Evolutionary conservation across 2,113 vertebrate genomes (phyloP).

Genomic region (Hypomesus transpacificus): DNA sequence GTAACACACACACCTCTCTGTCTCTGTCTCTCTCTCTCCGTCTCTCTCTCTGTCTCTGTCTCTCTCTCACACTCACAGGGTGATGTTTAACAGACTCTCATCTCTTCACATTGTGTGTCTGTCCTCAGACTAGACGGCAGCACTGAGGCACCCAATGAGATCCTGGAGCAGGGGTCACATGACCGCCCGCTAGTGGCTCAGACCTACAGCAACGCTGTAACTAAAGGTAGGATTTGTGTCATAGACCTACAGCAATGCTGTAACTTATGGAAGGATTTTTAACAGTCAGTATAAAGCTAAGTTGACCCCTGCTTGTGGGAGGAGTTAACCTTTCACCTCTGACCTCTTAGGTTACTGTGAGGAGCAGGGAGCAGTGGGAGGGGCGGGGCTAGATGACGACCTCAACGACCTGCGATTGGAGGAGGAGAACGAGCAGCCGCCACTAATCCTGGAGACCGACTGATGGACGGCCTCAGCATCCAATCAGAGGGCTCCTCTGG

Average conservation of each 20-base stretch:
- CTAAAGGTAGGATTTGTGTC: slow-evolving; percentile 73
- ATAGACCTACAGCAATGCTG: slow-evolving; percentile 79
- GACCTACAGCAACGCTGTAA: slow-evolving; percentile 78
- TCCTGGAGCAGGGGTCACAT: slow-evolving; percentile 88
- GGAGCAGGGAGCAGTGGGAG: slow-evolving; percentile 91
- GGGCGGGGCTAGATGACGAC: slow-evolving; percentile 87
- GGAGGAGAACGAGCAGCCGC: slow-evolving; percentile 96
- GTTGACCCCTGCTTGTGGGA: neutral
- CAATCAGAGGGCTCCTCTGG: slow-evolving; percentile 72
- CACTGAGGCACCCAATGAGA: slow-evolving; percentile 87
- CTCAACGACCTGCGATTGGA: slow-evolving; percentile 82
- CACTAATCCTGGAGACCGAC: slow-evolving; percentile 94
- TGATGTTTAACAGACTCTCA: neutral
- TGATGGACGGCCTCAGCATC: slow-evolving; percentile 72
- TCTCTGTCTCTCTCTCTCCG: no score
- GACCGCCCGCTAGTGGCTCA: slow-evolving; percentile 88
- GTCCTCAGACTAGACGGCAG: slow-evolving; percentile 87
- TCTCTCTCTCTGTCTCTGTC: no score
- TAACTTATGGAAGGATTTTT: slow-evolving; percentile 75
- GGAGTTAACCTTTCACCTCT: slow-evolving; percentile 21
- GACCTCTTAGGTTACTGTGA: slow-evolving; percentile 82
- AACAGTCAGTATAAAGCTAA: neutral
- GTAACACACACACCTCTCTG: slow-evolving; percentile 63
- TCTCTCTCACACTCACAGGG: no score
- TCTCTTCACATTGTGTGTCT: neutral